A percentile compares a stretch with the other conserved stretches of the same genome.
These are phyloP conservation scores for Lithophane leautieri DNA, from an alignment of 2,888 invertebrate genomes.

Conservation along the genomic window DNA sequence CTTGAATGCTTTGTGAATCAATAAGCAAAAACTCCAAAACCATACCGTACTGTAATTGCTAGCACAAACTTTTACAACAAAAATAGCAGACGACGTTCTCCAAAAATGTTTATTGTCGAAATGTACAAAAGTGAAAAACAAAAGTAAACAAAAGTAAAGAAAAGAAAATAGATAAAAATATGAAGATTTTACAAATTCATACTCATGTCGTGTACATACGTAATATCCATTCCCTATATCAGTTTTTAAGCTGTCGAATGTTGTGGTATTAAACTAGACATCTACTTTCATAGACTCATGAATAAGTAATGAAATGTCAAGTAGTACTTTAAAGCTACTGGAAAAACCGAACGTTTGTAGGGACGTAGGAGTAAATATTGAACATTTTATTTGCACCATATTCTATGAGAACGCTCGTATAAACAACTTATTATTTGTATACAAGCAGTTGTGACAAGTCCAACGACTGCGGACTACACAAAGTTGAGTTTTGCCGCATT, in stretches of 20 bases:
- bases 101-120: not conserved
- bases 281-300: conserved; percentile 24
- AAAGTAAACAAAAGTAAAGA: not conserved
- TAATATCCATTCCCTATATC: conserved; percentile 10
- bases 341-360: conserved; percentile 35
- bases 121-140: not conserved
- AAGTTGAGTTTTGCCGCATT: conserved; percentile 55
- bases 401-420: conserved; percentile 8
- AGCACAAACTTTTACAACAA: not conserved
- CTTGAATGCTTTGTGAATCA: not conserved
- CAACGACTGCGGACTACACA: conserved; percentile 18
- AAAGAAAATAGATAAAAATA: not conserved
- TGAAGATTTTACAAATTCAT: not conserved
- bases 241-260: conserved; percentile 5
- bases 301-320: conserved; percentile 45
- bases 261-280: conserved; percentile 21
- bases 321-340: conserved; percentile 38
- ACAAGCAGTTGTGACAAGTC: conserved; percentile 48
- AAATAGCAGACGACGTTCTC: not conserved
- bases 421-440: conserved; percentile 51
- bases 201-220: conserved; percentile 2
- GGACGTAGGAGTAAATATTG: conserved; percentile 21
- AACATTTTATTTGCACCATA: conserved; percentile 35
- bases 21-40: not conserved
- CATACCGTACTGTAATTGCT: not conserved